Conservation (phyloP, 1,140 invertebrate species). For the Solenopsis invicta region DNA sequence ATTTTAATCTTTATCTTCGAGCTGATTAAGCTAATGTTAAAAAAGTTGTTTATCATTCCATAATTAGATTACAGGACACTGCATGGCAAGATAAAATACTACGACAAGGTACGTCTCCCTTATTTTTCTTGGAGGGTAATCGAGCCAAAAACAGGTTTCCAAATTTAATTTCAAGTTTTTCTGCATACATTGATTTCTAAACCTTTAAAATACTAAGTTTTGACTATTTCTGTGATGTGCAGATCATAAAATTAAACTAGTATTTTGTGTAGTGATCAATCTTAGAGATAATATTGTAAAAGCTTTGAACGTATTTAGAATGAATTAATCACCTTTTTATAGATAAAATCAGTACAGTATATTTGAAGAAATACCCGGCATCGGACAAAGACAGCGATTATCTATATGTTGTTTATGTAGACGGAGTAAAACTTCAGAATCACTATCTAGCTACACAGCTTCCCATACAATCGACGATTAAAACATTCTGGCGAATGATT, state of each 20-base stretch:
- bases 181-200: too few species aligned
- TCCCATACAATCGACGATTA: slow-evolving; percentile 94
- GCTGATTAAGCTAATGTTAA: not conserved
- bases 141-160: slow-evolving; percentile 76
- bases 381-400: slow-evolving; percentile 80
- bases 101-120: slow-evolving; percentile 33
- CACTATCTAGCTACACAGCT: slow-evolving; percentile 95
- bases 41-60: not conserved
- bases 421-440: slow-evolving; percentile 87
- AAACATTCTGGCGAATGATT: slow-evolving; percentile 97
- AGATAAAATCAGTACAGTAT: slow-evolving; percentile 70
- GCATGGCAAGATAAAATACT: slow-evolving; percentile 77
- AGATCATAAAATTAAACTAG: not conserved
- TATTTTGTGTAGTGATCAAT: not conserved
- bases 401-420: slow-evolving; percentile 74
- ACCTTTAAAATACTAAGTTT: not conserved
- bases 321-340: slow-evolving; percentile 7
- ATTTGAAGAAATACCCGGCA: slow-evolving; percentile 74
- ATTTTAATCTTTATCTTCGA: not conserved
- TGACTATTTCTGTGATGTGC: not conserved
- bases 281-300: not conserved
- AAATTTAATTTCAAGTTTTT: slow-evolving; percentile 43
- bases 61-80: slow-evolving; percentile 72
- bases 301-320: not conserved
- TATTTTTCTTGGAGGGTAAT: slow-evolving; percentile 71